These are phyloP conservation scores for Sinocyclocheilus anshuiensis DNA, from an alignment of 2,113 vertebrate genomes.

Conservation along the genomic window DNA sequence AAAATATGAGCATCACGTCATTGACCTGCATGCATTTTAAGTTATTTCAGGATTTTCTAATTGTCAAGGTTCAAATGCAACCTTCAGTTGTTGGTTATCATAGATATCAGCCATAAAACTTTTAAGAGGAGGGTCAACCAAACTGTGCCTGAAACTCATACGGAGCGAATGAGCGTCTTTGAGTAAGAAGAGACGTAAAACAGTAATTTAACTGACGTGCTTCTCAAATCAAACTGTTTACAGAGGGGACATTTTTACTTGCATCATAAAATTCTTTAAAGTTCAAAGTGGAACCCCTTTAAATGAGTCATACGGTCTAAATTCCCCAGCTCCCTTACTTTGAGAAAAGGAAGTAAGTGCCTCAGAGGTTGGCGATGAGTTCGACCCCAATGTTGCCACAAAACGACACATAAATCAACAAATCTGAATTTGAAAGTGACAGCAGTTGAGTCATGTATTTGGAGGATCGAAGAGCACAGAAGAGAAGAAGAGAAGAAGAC, in stretches of 20 bases:
- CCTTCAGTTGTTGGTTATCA: conserved; percentile 30
- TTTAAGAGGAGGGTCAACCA: conserved; percentile 57
- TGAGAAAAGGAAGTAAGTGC: conserved; percentile 54
- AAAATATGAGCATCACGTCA: background rate
- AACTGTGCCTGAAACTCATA: conserved; percentile 57
- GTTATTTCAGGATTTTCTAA: background rate
- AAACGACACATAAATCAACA: conserved; percentile 61
- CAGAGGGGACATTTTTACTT: conserved; percentile 60
- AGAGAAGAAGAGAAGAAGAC: conserved; percentile 21
- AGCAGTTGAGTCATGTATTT: conserved; percentile 40
- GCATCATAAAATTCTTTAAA: conserved; percentile 65
- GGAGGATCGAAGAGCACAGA: conserved; percentile 29
- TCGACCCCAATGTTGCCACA: conserved; percentile 30
- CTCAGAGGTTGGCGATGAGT: conserved; percentile 63
- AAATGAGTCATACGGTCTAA: conserved; percentile 59
- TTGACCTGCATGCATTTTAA: background rate
- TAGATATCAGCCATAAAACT: conserved; percentile 55
- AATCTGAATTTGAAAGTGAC: conserved; percentile 61
- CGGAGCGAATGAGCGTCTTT: conserved; percentile 51
- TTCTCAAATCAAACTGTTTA: conserved; percentile 64
- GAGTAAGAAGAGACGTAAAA: conserved; percentile 55
- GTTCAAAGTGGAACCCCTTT: conserved; percentile 59
- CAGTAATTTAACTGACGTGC: conserved; percentile 57
- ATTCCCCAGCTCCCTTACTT: conserved; percentile 58
- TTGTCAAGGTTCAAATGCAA: conserved; percentile 30